These are phyloP conservation scores for Caenorhabditis panamensis DNA, from an alignment of 2,888 invertebrate genomes.

Conservation along the genomic window DNA sequence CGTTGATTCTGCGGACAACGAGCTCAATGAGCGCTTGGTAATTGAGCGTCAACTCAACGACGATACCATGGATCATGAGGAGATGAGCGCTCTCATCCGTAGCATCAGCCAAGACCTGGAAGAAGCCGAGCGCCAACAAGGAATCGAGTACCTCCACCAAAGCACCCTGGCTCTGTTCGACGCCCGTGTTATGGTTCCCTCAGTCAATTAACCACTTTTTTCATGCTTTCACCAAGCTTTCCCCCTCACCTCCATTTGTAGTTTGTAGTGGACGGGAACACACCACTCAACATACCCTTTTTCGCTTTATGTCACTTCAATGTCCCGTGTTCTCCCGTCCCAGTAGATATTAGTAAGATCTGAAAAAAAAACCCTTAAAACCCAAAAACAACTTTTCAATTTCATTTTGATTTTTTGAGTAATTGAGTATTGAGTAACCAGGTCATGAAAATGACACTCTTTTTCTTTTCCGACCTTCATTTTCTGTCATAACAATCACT, in stretches of 20 bases:
- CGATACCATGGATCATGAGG: conserved; percentile 15
- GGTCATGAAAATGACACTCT: conserved; percentile 50
- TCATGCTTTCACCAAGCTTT: conserved; percentile 26
- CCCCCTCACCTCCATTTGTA: conserved; percentile 5
- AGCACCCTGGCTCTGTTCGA: conserved; percentile 43
- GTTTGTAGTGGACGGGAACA: conserved; percentile 38
- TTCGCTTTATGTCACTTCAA: conserved; percentile 22
- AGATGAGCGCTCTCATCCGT: conserved; percentile 18
- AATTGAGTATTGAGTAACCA: conserved; percentile 43
- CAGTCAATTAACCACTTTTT: conserved; percentile 46
- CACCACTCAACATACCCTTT: not conserved
- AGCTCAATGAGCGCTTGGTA: conserved; percentile 20
- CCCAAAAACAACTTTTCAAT: not conserved
- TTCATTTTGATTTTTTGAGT: conserved; percentile 12
- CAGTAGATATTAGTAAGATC: no score
- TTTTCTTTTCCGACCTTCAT: conserved; percentile 1
- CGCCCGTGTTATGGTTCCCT: conserved; percentile 44
- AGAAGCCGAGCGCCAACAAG: conserved; percentile 40
- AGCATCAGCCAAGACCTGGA: conserved; percentile 38
- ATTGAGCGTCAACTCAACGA: conserved; percentile 39
- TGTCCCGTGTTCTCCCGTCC: conserved; percentile 32
- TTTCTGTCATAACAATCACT: conserved; percentile 25
- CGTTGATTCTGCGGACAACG: conserved; percentile 6
- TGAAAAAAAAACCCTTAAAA: no score
- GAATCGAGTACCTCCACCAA: conserved; percentile 20